These are phyloP conservation scores for Punctoribates punctum DNA, from an alignment of 2,888 invertebrate genomes.

Conservation along the genomic window DNA sequence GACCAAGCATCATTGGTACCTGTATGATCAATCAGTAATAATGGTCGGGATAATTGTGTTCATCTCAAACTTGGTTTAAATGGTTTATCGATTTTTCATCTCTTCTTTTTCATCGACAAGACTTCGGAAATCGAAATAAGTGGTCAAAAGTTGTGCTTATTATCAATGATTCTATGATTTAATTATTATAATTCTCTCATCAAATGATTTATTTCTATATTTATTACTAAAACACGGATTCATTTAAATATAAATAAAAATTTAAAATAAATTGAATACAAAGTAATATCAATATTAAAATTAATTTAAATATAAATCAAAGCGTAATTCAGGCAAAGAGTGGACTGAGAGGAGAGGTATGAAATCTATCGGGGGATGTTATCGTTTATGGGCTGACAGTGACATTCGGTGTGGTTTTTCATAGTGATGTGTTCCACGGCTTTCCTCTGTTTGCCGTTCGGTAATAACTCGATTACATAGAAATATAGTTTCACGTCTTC, in stretches of 20 bases:
- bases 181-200: neutral
- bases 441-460: conserved; percentile 40
- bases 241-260: too few relatives aligned
- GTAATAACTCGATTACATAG: conserved; percentile 39
- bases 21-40: too few relatives aligned
- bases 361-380: neutral
- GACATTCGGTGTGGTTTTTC: conserved; percentile 43
- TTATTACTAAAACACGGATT: too few relatives aligned
- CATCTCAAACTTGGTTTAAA: too few relatives aligned
- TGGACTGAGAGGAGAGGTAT: neutral
- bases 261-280: too few relatives aligned
- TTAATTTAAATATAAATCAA: neutral
- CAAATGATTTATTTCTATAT: neutral
- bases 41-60: too few relatives aligned
- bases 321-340: neutral
- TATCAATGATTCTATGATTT: neutral
- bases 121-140: too few relatives aligned
- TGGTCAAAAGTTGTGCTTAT: neutral
- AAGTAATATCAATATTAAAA: too few relatives aligned
- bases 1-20: too few relatives aligned
- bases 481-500: conserved; percentile 41
- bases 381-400: conserved; percentile 38
- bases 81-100: too few relatives aligned
- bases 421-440: conserved; percentile 40
- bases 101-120: too few relatives aligned